These are phyloP conservation scores for Brachionus paranguensis DNA, from an alignment of 1,140 invertebrate species.

Conservation along the genomic window DNA sequence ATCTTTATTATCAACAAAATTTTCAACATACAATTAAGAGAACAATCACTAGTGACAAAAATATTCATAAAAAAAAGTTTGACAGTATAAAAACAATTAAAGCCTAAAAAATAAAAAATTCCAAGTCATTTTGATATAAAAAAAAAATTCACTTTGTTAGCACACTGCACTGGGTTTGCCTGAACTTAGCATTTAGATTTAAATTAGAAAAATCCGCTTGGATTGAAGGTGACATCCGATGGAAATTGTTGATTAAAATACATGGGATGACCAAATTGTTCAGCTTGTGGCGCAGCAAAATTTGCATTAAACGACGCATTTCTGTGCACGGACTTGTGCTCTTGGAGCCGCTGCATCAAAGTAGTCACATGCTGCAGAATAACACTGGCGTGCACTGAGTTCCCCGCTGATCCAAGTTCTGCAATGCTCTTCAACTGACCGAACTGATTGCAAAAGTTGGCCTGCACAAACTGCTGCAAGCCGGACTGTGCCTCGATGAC, in stretches of 20 bases:
- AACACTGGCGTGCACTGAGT: not conserved
- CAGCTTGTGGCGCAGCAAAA: not conserved
- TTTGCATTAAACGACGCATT: not conserved
- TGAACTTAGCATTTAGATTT: not conserved
- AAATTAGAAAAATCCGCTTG: not conserved
- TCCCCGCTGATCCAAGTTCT: not conserved
- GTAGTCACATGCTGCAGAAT: conserved; percentile 16
- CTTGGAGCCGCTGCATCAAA: conserved; percentile 12
- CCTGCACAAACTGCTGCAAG: conserved; percentile 17
- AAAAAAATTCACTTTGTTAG: not conserved
- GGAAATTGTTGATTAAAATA: not conserved
- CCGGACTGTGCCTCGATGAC: conserved; percentile 22
- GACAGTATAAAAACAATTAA: not conserved
- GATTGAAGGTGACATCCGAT: not conserved
- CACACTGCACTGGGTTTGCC: not conserved
- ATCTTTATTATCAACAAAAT: not conserved
- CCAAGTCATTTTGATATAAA: not conserved
- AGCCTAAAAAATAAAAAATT: not conserved
- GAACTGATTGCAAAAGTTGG: conserved; percentile 18
- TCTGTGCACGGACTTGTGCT: not conserved
- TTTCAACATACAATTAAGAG: not conserved
- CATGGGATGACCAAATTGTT: not conserved
- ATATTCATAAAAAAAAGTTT: not conserved
- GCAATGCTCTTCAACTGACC: not conserved
- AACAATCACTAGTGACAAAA: not conserved